phyloP scores from a whole-genome alignment of 2,113 vertebrate species.

The Gymnocephalus cernua region DNA sequence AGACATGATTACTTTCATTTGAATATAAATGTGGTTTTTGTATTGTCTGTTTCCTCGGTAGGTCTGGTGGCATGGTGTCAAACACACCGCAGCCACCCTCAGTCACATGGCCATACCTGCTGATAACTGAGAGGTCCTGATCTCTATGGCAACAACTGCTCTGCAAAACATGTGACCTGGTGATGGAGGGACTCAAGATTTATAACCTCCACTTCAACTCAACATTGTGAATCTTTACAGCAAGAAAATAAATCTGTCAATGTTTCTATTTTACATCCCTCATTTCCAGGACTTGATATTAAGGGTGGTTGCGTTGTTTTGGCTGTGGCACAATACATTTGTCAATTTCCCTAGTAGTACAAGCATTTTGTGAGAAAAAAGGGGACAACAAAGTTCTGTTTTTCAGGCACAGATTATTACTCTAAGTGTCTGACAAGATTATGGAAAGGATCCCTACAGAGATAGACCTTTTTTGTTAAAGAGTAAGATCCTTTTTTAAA shows the following conservation, averaged over 20 bases:
- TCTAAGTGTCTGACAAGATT: too few relatives aligned
- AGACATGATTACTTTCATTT: background rate
- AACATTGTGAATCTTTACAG: background rate
- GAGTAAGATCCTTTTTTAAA: too few relatives aligned
- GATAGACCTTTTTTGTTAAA: too few relatives aligned
- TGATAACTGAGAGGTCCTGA: constrained; percentile 16
- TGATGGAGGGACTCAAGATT: constrained; percentile 15
- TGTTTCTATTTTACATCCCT: background rate
- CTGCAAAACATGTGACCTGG: constrained; percentile 27
- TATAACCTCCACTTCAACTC: background rate
- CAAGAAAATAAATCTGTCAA: constrained; percentile 2
- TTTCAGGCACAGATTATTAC: too few relatives aligned
- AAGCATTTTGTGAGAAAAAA: too few relatives aligned
- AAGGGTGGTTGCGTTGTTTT: background rate
- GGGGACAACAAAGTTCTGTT: too few relatives aligned
- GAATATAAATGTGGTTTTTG: background rate
- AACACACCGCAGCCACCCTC: background rate
- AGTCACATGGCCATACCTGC: background rate
- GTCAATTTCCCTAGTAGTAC: background rate
- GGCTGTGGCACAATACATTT: background rate
- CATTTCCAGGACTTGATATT: constrained; percentile 8
- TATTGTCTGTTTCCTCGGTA: background rate
- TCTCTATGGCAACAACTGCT: constrained; percentile 18
- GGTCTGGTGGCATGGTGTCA: background rate
- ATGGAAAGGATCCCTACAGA: too few relatives aligned